Evolutionary conservation across 2,888 invertebrate genomes (phyloP).

Genomic region (Notodonta dromedarius): DNA sequence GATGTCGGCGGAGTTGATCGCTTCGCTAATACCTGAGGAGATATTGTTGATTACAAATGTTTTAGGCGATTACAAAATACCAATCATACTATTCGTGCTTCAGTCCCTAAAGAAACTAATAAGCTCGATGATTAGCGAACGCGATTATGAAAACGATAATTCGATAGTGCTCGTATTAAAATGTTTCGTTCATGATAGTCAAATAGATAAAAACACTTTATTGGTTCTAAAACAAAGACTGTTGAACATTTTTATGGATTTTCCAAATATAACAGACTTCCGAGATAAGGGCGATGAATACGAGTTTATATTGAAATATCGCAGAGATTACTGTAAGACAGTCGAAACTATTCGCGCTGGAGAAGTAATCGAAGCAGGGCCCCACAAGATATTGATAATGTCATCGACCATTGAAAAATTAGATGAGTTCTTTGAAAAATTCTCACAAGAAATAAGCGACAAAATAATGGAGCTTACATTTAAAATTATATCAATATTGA

Average conservation of each 20-base stretch:
- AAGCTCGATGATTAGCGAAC: neutral
- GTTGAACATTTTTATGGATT: constrained; percentile 13
- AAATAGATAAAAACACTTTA: constrained; percentile 18
- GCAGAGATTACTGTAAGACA: neutral
- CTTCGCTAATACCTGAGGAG: constrained; percentile 16
- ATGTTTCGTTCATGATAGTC: constrained; percentile 24
- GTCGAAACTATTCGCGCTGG: constrained; percentile 16
- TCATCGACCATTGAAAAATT: constrained; percentile 19
- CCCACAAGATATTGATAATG: constrained; percentile 22
- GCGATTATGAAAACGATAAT: constrained; percentile 14
- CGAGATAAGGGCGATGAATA: constrained; percentile 17
- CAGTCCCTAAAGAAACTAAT: constrained; percentile 19
- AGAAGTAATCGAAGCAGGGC: constrained; percentile 18
- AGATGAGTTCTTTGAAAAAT: constrained; percentile 14
- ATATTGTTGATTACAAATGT: constrained; percentile 8
- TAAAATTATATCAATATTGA: constrained; percentile 19
- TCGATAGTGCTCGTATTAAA: constrained; percentile 18
- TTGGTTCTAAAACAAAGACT: constrained; percentile 15
- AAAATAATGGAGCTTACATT: constrained; percentile 21
- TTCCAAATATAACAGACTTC: constrained; percentile 10
- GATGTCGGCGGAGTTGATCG: constrained; percentile 20
- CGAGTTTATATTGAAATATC: constrained; percentile 14
- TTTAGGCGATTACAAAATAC: constrained; percentile 22
- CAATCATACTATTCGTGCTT: constrained; percentile 18
- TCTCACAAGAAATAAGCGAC: constrained; percentile 24